Conservation (phyloP, 1,140 invertebrate species). For the Pogonomyrmex barbatus region DNA sequence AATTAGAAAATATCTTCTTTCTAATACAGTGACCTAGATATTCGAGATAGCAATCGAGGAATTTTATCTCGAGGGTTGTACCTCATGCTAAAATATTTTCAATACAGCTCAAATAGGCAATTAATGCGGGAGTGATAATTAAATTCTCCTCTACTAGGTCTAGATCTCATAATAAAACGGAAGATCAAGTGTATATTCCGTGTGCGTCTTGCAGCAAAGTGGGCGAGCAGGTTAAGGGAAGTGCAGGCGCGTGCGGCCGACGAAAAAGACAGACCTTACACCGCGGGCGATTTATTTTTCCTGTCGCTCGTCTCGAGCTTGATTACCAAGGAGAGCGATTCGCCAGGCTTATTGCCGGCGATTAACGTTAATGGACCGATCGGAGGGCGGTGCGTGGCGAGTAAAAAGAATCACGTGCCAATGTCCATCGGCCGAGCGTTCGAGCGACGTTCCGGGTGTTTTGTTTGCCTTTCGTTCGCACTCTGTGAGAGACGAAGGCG, state of each 20-base stretch:
- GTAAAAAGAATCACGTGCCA: conserved; percentile 46
- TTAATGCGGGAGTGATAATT: not conserved
- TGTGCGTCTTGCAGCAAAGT: too few relatives aligned
- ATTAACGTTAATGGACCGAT: conserved; percentile 19
- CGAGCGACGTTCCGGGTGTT: not conserved
- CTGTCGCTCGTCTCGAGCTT: not conserved
- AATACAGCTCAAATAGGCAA: not conserved
- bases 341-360: not conserved
- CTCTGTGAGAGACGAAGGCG: not conserved
- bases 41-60: not conserved
- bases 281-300: not conserved
- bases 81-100: not conserved
- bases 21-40: not conserved
- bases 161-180: not conserved
- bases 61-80: not conserved
- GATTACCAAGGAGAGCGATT: conserved; percentile 10
- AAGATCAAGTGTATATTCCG: not conserved
- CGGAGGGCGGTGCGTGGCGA: not conserved
- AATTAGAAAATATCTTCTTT: not conserved
- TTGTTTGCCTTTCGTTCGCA: not conserved
- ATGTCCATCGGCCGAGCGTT: conserved; percentile 10
- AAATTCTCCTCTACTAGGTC: not conserved
- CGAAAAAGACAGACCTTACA: conserved; percentile 17
- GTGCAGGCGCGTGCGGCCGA: not conserved
- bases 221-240: not conserved